Conservation (phyloP, 2,797 vertebrate genomes). For the Acanthurus tractus region DNA sequence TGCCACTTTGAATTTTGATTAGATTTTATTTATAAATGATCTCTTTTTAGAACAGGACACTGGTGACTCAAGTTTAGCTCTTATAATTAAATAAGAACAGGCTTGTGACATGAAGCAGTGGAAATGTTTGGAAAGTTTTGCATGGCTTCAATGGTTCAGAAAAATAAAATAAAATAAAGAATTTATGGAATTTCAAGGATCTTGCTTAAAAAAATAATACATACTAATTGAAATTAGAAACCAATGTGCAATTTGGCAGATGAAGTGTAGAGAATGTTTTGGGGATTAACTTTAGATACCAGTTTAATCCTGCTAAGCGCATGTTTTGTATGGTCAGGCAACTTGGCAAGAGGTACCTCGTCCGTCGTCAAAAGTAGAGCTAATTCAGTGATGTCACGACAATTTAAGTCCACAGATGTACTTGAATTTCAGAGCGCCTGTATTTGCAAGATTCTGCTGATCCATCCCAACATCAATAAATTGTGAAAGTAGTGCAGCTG, state of each 20-base stretch:
- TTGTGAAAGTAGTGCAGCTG: constrained; percentile 37
- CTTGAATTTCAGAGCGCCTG: constrained; percentile 14
- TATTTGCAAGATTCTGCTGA: constrained; percentile 47
- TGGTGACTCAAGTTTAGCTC: background rate
- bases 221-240: constrained; percentile 26
- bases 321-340: constrained; percentile 18
- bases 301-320: constrained; percentile 17
- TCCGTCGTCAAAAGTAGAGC: constrained; percentile 21
- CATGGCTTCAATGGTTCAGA: background rate
- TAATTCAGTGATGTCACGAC: constrained; percentile 11
- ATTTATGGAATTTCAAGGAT: background rate
- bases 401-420: constrained; percentile 34
- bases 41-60: background rate
- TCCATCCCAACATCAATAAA: constrained; percentile 52
- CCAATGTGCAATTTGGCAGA: constrained; percentile 4
- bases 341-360: constrained; percentile 20
- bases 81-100: background rate
- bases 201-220: background rate
- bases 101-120: constrained; percentile 19
- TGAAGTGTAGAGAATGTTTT: constrained; percentile 4
- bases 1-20: constrained; percentile 28
- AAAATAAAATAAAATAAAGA: background rate
- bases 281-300: constrained; percentile 22
- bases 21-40: constrained; percentile 4
- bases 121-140: background rate